Evolutionary conservation across 2,888 invertebrate species (phyloP).

Genomic region (Caradrina kadenii): DNA sequence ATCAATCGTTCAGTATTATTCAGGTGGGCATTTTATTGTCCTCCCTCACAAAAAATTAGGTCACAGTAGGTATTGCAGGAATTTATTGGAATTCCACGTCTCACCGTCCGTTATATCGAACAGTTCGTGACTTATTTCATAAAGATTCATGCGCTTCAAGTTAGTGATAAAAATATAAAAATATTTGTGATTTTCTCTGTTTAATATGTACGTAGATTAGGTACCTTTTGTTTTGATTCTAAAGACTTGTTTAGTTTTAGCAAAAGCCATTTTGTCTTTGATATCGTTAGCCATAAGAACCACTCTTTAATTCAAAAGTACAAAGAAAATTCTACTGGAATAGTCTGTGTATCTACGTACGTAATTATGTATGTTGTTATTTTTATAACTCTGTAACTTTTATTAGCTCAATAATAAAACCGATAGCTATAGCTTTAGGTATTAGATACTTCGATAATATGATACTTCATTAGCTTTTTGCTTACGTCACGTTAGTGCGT

Average conservation of each 20-base stretch:
- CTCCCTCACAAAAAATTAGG: constrained; percentile 43
- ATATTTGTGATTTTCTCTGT: constrained; percentile 1
- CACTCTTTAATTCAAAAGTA: too few species aligned
- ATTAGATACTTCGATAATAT: too few species aligned
- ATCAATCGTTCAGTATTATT: constrained; percentile 39
- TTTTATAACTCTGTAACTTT: neutral
- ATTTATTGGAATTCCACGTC: constrained; percentile 66
- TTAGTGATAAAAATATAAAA: constrained; percentile 20
- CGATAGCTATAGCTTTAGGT: neutral
- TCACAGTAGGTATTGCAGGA: constrained; percentile 50
- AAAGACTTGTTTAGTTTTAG: too few species aligned
- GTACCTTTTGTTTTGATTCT: constrained; percentile 10
- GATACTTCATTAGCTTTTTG: neutral
- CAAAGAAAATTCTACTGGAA: neutral
- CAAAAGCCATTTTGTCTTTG: neutral
- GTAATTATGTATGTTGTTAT: neutral
- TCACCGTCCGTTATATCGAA: constrained; percentile 34
- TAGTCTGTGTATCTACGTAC: neutral
- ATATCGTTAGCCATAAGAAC: neutral
- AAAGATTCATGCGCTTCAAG: constrained; percentile 22
- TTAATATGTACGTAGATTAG: neutral
- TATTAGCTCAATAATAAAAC: neutral
- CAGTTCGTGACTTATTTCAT: constrained; percentile 54
- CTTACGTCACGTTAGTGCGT: constrained; percentile 23
- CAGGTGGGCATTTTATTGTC: constrained; percentile 55